These are phyloP conservation scores for Philonicus albiceps DNA, from an alignment of 2,888 invertebrate genomes.

Conservation along the genomic window DNA sequence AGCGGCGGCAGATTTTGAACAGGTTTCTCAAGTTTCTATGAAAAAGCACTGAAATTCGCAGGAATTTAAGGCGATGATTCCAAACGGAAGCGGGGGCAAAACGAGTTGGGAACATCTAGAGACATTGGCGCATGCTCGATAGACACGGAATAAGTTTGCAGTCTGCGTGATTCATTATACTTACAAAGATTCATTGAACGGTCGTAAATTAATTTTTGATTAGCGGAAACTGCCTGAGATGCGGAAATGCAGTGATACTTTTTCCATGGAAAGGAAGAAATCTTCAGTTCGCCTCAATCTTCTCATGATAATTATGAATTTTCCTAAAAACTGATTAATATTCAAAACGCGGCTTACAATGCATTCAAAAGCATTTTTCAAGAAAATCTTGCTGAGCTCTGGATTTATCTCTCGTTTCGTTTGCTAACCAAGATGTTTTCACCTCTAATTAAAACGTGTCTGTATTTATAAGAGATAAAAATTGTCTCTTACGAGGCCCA, in stretches of 20 bases:
- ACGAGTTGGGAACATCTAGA: background rate
- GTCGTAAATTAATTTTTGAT: background rate
- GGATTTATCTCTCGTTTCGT: background rate
- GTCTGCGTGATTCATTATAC: background rate
- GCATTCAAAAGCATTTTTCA: background rate
- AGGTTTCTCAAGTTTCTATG: slow-evolving; percentile 20
- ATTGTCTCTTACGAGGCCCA: background rate
- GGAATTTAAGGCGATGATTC: background rate
- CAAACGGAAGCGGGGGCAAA: slow-evolving; percentile 3
- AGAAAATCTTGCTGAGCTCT: background rate
- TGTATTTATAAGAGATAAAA: background rate
- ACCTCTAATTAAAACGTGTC: background rate
- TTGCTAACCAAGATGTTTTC: background rate
- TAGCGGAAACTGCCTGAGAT: background rate
- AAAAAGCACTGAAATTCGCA: slow-evolving; percentile 1
- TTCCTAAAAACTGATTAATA: background rate
- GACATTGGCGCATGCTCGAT: background rate
- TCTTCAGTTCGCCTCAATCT: background rate
- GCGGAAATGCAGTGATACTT: background rate
- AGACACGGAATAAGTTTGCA: background rate
- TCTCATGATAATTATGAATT: background rate
- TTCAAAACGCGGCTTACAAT: background rate
- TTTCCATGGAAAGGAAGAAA: background rate
- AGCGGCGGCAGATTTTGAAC: background rate
- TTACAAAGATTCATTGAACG: background rate